A percentile compares a stretch with the other conserved stretches of the same genome.
phyloP scores from a whole-genome alignment of 2,888 invertebrate species.

The Synanthedon myopaeformis region DNA sequence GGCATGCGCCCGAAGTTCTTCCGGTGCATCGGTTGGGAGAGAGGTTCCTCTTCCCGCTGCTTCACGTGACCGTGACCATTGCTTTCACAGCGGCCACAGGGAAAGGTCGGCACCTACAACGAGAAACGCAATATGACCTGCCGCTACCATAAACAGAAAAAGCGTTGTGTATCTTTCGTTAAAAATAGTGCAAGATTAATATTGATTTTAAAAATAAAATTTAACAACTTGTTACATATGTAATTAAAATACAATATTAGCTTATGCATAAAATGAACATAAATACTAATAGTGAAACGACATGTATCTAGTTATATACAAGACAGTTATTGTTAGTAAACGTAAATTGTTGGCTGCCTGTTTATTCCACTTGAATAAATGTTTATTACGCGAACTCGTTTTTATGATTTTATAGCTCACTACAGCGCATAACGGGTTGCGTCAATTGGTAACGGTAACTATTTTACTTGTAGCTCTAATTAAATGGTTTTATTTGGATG shows the following conservation, averaged over 20 bases:
- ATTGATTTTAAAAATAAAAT: not conserved
- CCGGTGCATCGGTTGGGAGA: too few relatives aligned
- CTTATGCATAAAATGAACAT: conserved; percentile 49
- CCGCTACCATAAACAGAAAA: not conserved
- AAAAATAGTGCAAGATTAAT: not conserved
- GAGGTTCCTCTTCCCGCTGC: too few relatives aligned
- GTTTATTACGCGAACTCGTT: not conserved
- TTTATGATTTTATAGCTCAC: not conserved
- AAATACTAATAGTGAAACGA: conserved; percentile 33
- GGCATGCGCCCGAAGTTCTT: too few relatives aligned
- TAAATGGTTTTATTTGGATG: too few relatives aligned
- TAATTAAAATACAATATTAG: conserved; percentile 53
- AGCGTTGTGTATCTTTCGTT: not conserved
- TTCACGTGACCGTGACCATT: too few relatives aligned
- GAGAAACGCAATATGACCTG: too few relatives aligned
- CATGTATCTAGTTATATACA: conserved; percentile 11
- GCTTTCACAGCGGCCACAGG: too few relatives aligned
- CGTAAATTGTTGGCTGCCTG: conserved; percentile 20
- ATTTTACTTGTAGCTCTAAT: too few relatives aligned
- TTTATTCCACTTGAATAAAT: conserved; percentile 13
- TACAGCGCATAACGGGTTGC: too few relatives aligned
- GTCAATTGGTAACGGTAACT: too few relatives aligned
- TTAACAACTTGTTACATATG: conserved; percentile 22
- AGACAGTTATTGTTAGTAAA: conserved; percentile 13
- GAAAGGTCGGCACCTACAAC: too few relatives aligned